Percentiles rank a stretch among this genome's conserved stretches.
Evolutionary conservation across 92 coral and sea anemone genomes (phyloP).

Genomic region (Pocillopora grandis): DNA sequence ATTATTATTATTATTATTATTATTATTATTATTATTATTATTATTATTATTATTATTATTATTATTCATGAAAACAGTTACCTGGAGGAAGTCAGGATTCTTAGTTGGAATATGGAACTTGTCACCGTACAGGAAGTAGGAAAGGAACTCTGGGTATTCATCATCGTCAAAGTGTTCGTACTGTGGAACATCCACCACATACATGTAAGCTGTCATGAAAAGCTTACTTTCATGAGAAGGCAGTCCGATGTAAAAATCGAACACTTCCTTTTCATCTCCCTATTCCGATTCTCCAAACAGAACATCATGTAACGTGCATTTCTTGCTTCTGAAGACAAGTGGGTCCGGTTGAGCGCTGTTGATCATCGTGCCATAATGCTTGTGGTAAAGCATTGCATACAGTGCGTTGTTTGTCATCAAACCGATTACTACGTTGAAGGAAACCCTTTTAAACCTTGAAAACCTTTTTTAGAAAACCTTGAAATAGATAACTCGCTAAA

Average conservation of each 20-base stretch:
- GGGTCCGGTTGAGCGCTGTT: background rate
- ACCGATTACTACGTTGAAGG: too few species aligned
- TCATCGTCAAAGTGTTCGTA: slow-evolving; percentile 74
- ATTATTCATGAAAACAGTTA: slow-evolving; percentile 8
- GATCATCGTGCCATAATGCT: too few species aligned
- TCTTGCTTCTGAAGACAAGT: slow-evolving; percentile 27
- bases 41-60: too few species aligned
- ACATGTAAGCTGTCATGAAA: slow-evolving; percentile 49
- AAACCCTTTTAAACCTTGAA: too few species aligned
- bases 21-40: too few species aligned
- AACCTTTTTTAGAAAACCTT: too few species aligned
- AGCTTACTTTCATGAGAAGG: slow-evolving; percentile 45
- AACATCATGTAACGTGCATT: slow-evolving; percentile 16
- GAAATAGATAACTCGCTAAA: too few species aligned
- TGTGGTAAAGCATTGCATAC: too few species aligned
- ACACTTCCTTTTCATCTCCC: slow-evolving; percentile 16
- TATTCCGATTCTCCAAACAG: slow-evolving; percentile 20
- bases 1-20: too few species aligned
- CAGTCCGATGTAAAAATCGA: slow-evolving; percentile 67
- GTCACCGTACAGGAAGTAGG: slow-evolving; percentile 77
- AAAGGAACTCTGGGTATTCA: slow-evolving; percentile 57
- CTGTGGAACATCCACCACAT: slow-evolving; percentile 68
- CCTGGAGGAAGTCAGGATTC: slow-evolving; percentile 84
- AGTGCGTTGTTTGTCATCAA: too few species aligned
- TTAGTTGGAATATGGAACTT: slow-evolving; percentile 68